phyloP scores from a whole-genome alignment of 2,113 vertebrate species.

The Lagopus muta region DNA sequence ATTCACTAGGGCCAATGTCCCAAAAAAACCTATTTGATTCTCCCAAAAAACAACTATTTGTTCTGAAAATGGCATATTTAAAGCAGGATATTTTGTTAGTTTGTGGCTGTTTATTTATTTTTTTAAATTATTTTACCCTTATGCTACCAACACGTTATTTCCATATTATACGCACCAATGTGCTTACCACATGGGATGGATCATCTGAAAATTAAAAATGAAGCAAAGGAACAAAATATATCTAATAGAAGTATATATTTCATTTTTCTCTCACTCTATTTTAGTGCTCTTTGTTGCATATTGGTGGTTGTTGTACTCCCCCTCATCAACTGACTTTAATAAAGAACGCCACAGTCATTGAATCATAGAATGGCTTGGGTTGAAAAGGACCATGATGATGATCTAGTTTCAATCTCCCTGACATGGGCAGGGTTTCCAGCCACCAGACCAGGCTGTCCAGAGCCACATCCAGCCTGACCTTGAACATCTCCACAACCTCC shows the following conservation, averaged over 20 bases:
- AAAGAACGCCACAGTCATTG: conserved; percentile 21
- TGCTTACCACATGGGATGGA: neutral
- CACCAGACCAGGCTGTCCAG: too few species aligned
- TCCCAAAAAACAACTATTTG: neutral
- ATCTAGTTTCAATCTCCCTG: too few species aligned
- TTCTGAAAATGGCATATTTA: neutral
- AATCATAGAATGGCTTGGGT: too few species aligned
- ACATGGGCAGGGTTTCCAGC: too few species aligned
- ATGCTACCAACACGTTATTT: neutral
- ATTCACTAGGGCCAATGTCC: neutral
- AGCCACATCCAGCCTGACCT: too few species aligned
- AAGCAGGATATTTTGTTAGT: neutral
- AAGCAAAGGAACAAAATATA: neutral
- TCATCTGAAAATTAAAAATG: neutral
- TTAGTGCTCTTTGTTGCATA: neutral
- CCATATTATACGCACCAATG: neutral
- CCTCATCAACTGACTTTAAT: conserved; percentile 38
- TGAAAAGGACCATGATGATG: too few species aligned
- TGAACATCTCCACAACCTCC: too few species aligned
- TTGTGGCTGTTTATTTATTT: neutral
- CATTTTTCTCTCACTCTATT: neutral
- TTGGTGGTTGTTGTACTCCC: neutral
- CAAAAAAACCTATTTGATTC: neutral
- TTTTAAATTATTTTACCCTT: neutral
- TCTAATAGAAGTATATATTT: neutral